A percentile compares a stretch with the other conserved stretches of the same genome.
phyloP scores from a whole-genome alignment of 2,888 invertebrate species.

The Sesia bembeciformis region DNA sequence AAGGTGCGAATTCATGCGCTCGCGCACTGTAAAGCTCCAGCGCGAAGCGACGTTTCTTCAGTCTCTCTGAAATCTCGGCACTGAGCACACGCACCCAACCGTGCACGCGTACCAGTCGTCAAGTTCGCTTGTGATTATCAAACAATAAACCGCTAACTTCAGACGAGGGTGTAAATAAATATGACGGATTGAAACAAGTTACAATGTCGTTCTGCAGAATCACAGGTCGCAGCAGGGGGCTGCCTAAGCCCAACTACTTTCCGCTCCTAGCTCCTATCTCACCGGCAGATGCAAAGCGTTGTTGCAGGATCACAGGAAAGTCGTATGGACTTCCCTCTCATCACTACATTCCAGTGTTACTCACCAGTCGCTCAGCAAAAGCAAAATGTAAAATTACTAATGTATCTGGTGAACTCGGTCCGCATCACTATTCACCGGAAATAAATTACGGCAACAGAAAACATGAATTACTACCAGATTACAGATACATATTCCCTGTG shows the following conservation, averaged over 20 bases:
- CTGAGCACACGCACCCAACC: constrained; percentile 40
- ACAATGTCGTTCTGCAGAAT: constrained; percentile 85
- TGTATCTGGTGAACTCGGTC: constrained; percentile 74
- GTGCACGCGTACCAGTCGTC: constrained; percentile 20
- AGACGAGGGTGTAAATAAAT: constrained; percentile 45
- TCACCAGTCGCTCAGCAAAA: constrained; percentile 63
- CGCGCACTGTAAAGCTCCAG: constrained; percentile 31
- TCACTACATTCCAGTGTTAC: constrained; percentile 85
- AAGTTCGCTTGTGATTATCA: constrained; percentile 27
- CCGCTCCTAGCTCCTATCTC: constrained; percentile 86
- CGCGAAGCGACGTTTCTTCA: constrained; percentile 31
- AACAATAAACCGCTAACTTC: constrained; percentile 13
- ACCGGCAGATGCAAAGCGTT: constrained; percentile 86
- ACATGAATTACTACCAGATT: constrained; percentile 80
- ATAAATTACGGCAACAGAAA: constrained; percentile 78
- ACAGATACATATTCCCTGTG: constrained; percentile 83
- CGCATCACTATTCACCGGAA: constrained; percentile 76
- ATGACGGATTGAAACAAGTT: constrained; percentile 46
- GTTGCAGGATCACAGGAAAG: constrained; percentile 86
- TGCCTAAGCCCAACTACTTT: constrained; percentile 88
- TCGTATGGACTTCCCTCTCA: constrained; percentile 83
- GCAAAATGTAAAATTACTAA: constrained; percentile 79
- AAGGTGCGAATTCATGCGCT: constrained; percentile 55
- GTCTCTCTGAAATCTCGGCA: constrained; percentile 47
- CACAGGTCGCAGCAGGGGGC: constrained; percentile 84